Conservation (phyloP, 2,797 vertebrate genomes). For the Graptemys geographica region DNA sequence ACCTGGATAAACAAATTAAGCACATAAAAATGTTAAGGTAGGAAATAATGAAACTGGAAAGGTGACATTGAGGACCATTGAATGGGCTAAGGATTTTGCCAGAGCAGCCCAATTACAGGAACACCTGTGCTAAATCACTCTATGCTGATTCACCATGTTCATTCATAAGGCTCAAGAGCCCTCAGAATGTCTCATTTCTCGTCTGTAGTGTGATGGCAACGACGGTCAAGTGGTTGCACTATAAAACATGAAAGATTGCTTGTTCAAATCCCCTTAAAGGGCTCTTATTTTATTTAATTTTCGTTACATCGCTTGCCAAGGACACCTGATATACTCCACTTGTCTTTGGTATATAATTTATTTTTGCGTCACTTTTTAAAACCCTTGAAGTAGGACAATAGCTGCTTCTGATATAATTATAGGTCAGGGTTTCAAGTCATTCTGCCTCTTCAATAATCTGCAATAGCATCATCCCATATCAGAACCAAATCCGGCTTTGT, state of each 20-base stretch:
- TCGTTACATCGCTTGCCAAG: constrained; percentile 25
- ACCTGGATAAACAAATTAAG: neutral
- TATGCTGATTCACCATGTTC: constrained; percentile 64
- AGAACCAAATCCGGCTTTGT: constrained; percentile 17
- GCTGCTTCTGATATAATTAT: constrained; percentile 39
- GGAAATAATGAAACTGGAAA: constrained; percentile 11
- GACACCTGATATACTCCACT: constrained; percentile 67
- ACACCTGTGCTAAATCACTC: constrained; percentile 64
- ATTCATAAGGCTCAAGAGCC: constrained; percentile 70
- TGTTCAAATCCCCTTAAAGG: constrained; percentile 30
- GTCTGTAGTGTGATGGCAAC: constrained; percentile 51
- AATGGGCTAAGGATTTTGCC: constrained; percentile 33
- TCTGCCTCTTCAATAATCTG: accelerated
- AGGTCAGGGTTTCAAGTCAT: constrained; percentile 29
- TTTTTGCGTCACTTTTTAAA: constrained; percentile 25
- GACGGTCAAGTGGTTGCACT: constrained; percentile 56
- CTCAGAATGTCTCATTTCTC: constrained; percentile 57
- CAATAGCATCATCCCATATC: neutral
- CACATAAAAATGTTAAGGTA: neutral
- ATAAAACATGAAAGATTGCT: constrained; percentile 59
- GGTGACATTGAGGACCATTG: constrained; percentile 19
- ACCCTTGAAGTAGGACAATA: constrained; percentile 48
- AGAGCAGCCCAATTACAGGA: constrained; percentile 35
- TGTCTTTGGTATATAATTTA: constrained; percentile 45
- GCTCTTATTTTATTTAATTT: constrained; percentile 64